These are phyloP conservation scores for Helarctos malayanus DNA, from an alignment of 2,797 vertebrate species.

Conservation along the genomic window DNA sequence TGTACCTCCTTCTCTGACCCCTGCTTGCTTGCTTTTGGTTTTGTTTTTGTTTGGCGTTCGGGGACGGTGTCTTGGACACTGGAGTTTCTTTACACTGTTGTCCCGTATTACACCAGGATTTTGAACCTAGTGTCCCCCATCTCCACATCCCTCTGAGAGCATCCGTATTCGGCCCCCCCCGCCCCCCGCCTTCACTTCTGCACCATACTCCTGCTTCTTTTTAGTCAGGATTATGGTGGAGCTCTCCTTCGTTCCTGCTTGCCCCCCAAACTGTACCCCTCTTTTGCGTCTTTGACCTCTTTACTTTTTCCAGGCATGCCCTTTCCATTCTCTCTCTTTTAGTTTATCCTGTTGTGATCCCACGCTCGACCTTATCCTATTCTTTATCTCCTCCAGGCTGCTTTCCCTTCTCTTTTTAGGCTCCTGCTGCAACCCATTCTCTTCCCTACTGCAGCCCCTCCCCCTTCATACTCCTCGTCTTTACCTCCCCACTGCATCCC, in stretches of 20 bases:
- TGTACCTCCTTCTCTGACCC: neutral
- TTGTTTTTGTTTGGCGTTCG: too few species aligned
- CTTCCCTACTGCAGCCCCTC: constrained; percentile 4
- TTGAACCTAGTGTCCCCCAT: neutral
- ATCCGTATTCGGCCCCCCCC: neutral
- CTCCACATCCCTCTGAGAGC: neutral
- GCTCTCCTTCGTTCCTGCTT: neutral
- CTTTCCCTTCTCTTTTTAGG: constrained; percentile 25
- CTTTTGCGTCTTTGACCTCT: neutral
- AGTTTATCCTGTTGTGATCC: neutral
- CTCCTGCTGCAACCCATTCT: constrained; percentile 21
- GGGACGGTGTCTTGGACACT: neutral
- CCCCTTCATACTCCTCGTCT: neutral
- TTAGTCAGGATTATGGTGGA: neutral
- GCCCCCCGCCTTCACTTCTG: neutral
- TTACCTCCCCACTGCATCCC: neutral
- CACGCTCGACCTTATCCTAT: neutral
- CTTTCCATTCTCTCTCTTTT: neutral
- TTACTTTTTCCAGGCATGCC: neutral
- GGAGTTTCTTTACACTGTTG: neutral
- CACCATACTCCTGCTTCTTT: neutral
- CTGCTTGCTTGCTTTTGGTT: neutral
- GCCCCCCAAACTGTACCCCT: neutral
- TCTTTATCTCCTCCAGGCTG: neutral
- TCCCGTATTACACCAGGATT: neutral